These are phyloP conservation scores for Diplolepis rosae DNA, from an alignment of 2,888 invertebrate species.

Conservation along the genomic window DNA sequence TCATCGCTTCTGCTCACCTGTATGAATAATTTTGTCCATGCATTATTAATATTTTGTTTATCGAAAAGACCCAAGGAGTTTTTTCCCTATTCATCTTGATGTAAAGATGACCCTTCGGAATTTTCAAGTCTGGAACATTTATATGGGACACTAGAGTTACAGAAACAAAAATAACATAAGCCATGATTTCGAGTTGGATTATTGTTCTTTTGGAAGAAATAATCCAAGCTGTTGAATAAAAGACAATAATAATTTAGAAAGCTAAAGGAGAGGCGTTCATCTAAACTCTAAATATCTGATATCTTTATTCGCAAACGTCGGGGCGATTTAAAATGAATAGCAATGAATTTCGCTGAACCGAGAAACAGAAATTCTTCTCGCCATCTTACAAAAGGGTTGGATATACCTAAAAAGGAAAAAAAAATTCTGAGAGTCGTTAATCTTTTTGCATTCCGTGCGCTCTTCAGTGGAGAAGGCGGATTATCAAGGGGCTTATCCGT, in stretches of 20 bases:
- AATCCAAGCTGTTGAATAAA: no score
- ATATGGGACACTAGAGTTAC: background rate
- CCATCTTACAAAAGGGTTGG: conserved; percentile 13
- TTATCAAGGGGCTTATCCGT: conserved; percentile 49
- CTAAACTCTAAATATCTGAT: background rate
- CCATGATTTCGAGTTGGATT: no score
- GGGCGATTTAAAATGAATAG: conserved; percentile 19
- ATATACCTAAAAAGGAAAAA: conserved; percentile 21
- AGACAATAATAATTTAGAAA: no score
- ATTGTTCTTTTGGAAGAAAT: background rate
- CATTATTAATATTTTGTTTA: conserved; percentile 29
- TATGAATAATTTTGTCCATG: conserved; percentile 30
- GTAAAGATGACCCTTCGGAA: background rate
- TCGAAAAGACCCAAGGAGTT: background rate
- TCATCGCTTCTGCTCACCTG: conserved; percentile 27
- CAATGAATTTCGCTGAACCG: conserved; percentile 18
- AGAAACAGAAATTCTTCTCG: conserved; percentile 25
- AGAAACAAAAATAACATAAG: no score
- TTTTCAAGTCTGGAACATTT: background rate
- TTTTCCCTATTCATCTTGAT: background rate
- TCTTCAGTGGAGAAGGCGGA: conserved; percentile 48
- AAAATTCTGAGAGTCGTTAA: conserved; percentile 21
- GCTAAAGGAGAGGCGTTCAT: background rate
- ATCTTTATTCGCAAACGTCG: background rate
- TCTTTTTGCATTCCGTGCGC: conserved; percentile 60